phyloP scores from a whole-genome alignment of 2,888 invertebrate species.

The Trimorus sp. region DNA sequence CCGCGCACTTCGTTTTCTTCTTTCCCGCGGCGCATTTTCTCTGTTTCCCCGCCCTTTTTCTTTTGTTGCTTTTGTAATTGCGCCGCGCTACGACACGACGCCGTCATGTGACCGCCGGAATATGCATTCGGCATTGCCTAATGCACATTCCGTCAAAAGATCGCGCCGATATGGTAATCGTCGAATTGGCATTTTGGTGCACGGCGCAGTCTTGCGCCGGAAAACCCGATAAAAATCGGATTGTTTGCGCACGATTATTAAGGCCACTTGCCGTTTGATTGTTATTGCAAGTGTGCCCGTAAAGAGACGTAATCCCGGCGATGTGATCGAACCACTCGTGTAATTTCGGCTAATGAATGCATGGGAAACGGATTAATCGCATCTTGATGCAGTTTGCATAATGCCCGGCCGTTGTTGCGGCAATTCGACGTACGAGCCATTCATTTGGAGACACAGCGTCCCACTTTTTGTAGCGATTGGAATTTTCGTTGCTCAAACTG shows the following conservation, averaged over 20 bases:
- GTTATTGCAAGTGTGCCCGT: slow-evolving; percentile 1
- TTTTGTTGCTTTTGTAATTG: slow-evolving; percentile 59
- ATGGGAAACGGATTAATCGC: slow-evolving; percentile 22
- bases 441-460: too few relatives aligned
- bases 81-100: slow-evolving; percentile 41
- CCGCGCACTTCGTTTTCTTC: slow-evolving; percentile 29
- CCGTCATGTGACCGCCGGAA: slow-evolving; percentile 48
- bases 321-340: slow-evolving; percentile 9
- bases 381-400: too few relatives aligned
- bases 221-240: slow-evolving; percentile 29
- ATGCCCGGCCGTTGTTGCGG: too few relatives aligned
- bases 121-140: slow-evolving; percentile 50
- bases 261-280: slow-evolving; percentile 24
- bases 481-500: too few relatives aligned
- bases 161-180: slow-evolving; percentile 46
- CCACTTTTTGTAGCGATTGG: too few relatives aligned
- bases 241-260: slow-evolving; percentile 33
- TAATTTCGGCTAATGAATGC: slow-evolving; percentile 14
- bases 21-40: slow-evolving; percentile 18
- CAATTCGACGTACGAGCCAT: too few relatives aligned
- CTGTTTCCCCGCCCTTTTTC: slow-evolving; percentile 31
- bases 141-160: slow-evolving; percentile 45
- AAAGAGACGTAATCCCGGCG: slow-evolving; percentile 5
- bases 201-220: slow-evolving; percentile 32
- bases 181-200: slow-evolving; percentile 51